Evolutionary conservation across 2,797 vertebrate species (phyloP), one percentile per base, ranked within the genome.

Genomic region (Melanotaenia pygmaea): DNA sequence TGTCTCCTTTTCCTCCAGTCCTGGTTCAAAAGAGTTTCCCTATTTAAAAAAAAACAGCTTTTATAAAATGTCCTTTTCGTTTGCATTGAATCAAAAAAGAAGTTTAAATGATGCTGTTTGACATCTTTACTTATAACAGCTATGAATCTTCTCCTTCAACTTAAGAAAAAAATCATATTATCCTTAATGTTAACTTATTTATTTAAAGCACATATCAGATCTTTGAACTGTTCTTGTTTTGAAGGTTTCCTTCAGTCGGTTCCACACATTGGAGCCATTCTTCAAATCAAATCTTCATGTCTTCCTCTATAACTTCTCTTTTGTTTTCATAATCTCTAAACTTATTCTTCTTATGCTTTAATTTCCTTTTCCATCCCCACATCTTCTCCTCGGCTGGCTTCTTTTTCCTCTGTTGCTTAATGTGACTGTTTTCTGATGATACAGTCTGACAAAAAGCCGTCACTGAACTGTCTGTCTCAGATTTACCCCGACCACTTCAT

Each of bases 391-490:
- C 20, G 1, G n/a, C 47, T 54, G 14, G 60, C 47, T 64, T 11
- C 35, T 40, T 32, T 61, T 66, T 67, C 66, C 22, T 64, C 72
- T 37, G 54, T 24, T 28, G 34, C 24, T 66, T 22, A 61, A 56
- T 9, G 4, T 45, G 58, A 35, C 62, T 64, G 60, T 28, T 79
- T 71, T 79, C 5, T 32, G 56, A 70, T 45, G 40, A 79, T 14
- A 30, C 35, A 24, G 4, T 22, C 47, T 37, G 59, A 24, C 22
- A 59, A 64, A 34, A 59, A 20, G n/a, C 59, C 35, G 53, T 13
- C 37, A 24, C 24, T 56, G 16, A 13, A 57, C 10, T 18, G 11
- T 26, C 1, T 8, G 37, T 18, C 12, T 74, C 34, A 43, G 43
- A 68, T 59, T 45, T 45, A 51, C 24, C 22, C 5, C 37, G 2